Base-by-base conservation (phyloP, 2,113 vertebrate genomes). In the Callospermophilus lateralis region DNA sequence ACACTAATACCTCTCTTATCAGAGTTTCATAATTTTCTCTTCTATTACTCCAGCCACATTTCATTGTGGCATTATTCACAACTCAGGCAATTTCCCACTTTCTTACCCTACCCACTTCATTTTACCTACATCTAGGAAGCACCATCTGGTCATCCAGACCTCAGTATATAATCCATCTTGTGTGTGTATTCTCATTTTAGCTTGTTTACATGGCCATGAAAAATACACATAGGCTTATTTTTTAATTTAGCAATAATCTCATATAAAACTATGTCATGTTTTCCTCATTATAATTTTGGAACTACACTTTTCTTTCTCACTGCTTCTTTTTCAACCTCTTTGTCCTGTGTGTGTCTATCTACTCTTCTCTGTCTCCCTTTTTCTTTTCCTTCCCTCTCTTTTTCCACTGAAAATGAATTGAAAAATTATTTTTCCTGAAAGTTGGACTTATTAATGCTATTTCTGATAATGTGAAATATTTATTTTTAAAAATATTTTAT, bases 401-500 rank as follows among this genome's bases (percentile, higher is more conserved):
- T 68, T 51, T 19, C 34, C 63, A 58, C 37, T 74, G 39, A 55
- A 24, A 67, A 81, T 39, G 30, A n/a, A 67, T 11, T 84, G 48
- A 93, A 37, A 39, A 72, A 6, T 96, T 78, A 76, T 89, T 95
- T 96, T 93, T 72, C 65, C 81, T 70, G 53, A 89, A 4, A 76
- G 5, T 24, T 76, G 42, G 26, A 90, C 55, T 11, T 95, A 83
- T 74, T 81, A 76, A 73, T 65, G 3, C 2, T 84, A 81, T 45
- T 42, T 55, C 10, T 87, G 22, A 91, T 86, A 20, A 91, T 89
- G n/a, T 83, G 13, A 94, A 93, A 92, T 91, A 86, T n/a, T 63
- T 80, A 63, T 45, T 45, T 45, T 45, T 1, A 45, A 45, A 45
- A 45, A 45, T 45, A 45, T 45, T 45, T 42, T 45, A 45, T 45